These are phyloP conservation scores for Teleopsis dalmanni DNA, from an alignment of 1,140 invertebrate genomes.

Conservation along the genomic window DNA sequence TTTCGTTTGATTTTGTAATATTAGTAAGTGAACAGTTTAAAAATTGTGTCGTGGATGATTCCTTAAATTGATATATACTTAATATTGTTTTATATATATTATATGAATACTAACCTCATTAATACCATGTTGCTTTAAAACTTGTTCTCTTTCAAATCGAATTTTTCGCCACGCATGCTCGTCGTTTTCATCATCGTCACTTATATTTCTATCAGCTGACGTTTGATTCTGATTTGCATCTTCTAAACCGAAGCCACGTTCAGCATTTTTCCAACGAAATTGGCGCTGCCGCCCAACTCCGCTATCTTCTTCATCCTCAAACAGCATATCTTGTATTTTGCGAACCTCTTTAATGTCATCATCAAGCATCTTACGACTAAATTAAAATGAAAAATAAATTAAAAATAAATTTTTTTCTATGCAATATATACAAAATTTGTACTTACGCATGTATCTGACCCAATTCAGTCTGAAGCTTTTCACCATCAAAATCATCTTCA, in stretches of 20 bases:
- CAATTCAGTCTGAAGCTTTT: slow-evolving; percentile 53
- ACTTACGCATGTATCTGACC: slow-evolving; percentile 58
- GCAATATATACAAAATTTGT: not conserved
- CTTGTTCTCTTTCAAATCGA: slow-evolving; percentile 54
- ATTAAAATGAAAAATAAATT: slow-evolving; percentile 12
- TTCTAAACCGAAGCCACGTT: slow-evolving; percentile 45
- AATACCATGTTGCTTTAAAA: slow-evolving; percentile 46
- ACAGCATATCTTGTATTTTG: slow-evolving; percentile 65
- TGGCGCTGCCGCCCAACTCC: slow-evolving; percentile 60
- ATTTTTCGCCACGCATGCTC: slow-evolving; percentile 58
- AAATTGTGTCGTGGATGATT: slow-evolving; percentile 3
- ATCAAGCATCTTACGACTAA: slow-evolving; percentile 61
- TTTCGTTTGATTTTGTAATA: slow-evolving; percentile 20
- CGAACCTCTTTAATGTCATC: slow-evolving; percentile 68
- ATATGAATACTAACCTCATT: slow-evolving; percentile 27
- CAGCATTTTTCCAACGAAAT: slow-evolving; percentile 71
- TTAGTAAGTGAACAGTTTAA: not conserved
- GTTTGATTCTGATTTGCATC: slow-evolving; percentile 32
- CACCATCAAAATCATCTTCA: slow-evolving; percentile 60
- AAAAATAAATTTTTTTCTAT: not conserved
- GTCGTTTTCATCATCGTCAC: slow-evolving; percentile 50
- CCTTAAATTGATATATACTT: slow-evolving; percentile 14
- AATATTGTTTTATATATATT: slow-evolving; percentile 15
- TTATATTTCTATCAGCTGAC: slow-evolving; percentile 47
- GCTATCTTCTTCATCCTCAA: slow-evolving; percentile 77